Conservation (phyloP, 2,113 vertebrate genomes). For the Cebus imitator region DNA sequence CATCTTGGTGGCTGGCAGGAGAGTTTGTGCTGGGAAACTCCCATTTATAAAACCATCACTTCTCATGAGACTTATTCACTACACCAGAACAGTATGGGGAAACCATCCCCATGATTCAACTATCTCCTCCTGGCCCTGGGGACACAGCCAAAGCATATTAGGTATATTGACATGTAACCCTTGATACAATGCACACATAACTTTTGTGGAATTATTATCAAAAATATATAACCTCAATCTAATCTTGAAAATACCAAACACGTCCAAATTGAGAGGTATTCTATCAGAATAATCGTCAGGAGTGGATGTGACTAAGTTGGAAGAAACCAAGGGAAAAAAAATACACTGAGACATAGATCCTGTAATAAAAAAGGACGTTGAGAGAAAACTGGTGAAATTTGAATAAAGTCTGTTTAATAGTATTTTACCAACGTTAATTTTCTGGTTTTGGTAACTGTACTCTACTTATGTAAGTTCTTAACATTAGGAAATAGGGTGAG, state of each 20-base stretch:
- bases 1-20: too few relatives aligned
- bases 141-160: too few relatives aligned
- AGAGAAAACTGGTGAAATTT: background rate
- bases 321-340: background rate
- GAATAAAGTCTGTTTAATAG: background rate
- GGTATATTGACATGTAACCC: background rate
- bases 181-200: background rate
- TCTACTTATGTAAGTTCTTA: background rate
- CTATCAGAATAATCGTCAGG: too few relatives aligned
- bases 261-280: background rate
- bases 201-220: background rate
- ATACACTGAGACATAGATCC: slow-evolving; percentile 12
- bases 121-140: too few relatives aligned
- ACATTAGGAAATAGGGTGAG: background rate
- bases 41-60: too few relatives aligned
- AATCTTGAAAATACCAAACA: background rate
- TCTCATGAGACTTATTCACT: too few relatives aligned
- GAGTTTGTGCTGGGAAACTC: too few relatives aligned
- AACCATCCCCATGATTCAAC: too few relatives aligned
- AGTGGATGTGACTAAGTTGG: background rate
- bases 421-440: background rate
- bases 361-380: background rate
- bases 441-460: background rate
- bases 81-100: too few relatives aligned
- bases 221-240: background rate